A percentile compares a stretch with the other conserved stretches of the same genome.
Evolutionary conservation across 2,113 vertebrate genomes (phyloP).

Genomic region (Hippopotamus amphibius): DNA sequence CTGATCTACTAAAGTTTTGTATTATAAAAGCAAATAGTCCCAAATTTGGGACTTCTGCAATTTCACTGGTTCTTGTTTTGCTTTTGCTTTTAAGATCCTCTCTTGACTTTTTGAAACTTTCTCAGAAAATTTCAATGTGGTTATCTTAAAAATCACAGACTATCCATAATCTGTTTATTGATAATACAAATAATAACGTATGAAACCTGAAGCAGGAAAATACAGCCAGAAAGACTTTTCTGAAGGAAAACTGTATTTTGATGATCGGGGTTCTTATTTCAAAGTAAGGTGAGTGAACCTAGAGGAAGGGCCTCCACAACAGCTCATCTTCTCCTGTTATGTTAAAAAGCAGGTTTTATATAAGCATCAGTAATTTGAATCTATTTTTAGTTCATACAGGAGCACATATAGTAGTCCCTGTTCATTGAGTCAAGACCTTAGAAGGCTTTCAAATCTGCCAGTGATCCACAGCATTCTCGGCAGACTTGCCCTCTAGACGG

Average conservation of each 20-base stretch:
- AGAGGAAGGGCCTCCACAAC: background rate
- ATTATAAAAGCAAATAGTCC: constrained; percentile 43
- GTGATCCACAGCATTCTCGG: background rate
- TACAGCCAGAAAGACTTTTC: background rate
- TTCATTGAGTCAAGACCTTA: constrained; percentile 9
- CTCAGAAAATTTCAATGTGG: constrained; percentile 53
- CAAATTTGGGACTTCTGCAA: background rate
- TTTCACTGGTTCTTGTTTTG: constrained; percentile 44
- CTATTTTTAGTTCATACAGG: constrained; percentile 20
- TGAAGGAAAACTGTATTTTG: background rate
- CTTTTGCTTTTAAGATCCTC: constrained; percentile 59
- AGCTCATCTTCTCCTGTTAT: constrained; percentile 45
- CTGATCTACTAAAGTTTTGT: background rate
- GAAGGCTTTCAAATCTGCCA: constrained; percentile 16
- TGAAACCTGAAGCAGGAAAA: background rate
- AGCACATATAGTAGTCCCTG: constrained; percentile 40
- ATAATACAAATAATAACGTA: background rate
- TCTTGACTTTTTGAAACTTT: constrained; percentile 45
- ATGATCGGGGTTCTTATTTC: constrained; percentile 9
- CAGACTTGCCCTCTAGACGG: background rate
- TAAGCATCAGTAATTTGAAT: constrained; percentile 38
- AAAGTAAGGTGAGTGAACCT: constrained; percentile 18
- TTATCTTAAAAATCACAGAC: constrained; percentile 54
- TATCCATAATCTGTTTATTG: constrained; percentile 6
- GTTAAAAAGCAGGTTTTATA: constrained; percentile 64